Evolutionary conservation across 2,888 invertebrate species (phyloP), one percentile per base, ranked within the genome.

Genomic region (Nomada ruficornis): DNA sequence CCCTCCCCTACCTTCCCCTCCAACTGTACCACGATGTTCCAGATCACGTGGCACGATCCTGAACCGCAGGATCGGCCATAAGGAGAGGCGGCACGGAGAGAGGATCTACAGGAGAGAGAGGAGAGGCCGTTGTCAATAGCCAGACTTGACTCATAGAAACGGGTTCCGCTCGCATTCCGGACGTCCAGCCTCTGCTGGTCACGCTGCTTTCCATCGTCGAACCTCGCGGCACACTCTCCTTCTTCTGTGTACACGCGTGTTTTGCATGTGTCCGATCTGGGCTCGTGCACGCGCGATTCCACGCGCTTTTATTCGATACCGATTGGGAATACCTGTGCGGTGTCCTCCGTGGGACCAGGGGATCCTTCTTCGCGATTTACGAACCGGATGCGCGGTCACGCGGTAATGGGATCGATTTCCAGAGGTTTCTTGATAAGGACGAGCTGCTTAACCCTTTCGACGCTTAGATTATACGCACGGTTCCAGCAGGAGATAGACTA

Each of bases 101-200:
- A 70, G 59, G 26, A 70, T 69, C 15, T 26, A 29, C 72, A 29
- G 23, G 62, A 74, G 72, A 69, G 47, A 47, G 75, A 76, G 84
- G 71, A 77, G 83, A 83, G 74, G 64, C 74, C 55, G 88, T 90
- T 90, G 91, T 91, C 91, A 91, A 91, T 91, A 91, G 89, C 89
- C 85, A 86, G 85, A 82, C 90, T 90, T 90, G 89, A 90, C 90
- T 91, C 89, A 89, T 91, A 91, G 91, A 90, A 91, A 91, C 92
- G 91, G 91, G 91, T 91, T 91, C 89, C 91, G 91, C 89, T 91
- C 92, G 91, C 91, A 92, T 91, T 91, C 92, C 90, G 89, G 85
- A 87, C 88, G 73, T 88, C 81, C 87, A 88, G 88, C 77, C 78
- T 84, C 55, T 54, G 78, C 76, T 76, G 82, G 67, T 86, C 86